Base-by-base conservation (phyloP, 2,797 vertebrate genomes). In the Sylvia borin region DNA sequence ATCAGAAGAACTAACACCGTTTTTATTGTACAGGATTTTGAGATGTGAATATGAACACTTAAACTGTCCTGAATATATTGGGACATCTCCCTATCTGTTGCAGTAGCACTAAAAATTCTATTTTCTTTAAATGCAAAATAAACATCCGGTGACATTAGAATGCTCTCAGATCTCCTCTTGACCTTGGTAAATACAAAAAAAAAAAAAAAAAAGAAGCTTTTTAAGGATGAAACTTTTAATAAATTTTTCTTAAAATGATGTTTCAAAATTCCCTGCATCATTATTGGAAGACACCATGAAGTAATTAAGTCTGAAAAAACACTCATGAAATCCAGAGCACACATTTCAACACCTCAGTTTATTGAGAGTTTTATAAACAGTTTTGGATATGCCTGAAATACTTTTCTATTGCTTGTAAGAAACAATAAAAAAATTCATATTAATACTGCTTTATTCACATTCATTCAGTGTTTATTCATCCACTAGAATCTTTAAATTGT, bases 11-110 rank as follows among this genome's bases (percentile, higher is more conserved):
- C 82, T 85, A 90, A 77, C 78, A 79, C 24, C 7, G 5, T 88
- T 94, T 97, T 95, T 83, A 93, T 93, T 89, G 84, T 71, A 82
- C 84, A 82, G 54, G 22, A n/a, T 85, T 91, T 74, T 76, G 47
- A 93, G 75, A 93, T 65, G 36, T 65, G 62, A 67, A 48, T 84
- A 64, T 55, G 48, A 78, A 76, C 66, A 81, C 61, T 80, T 89
- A 80, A 95, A 86, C 70, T 78, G 51, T 36, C 42, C 58, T 60
- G 84, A 84, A 90, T 84, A 67, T 55, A 66, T 29, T 45, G 61
- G 57, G 65, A 68, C 54, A 70, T 61, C 51, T 26, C 43, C 40
- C 32, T 62, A 27, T 74, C 85, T 85, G 45, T 74, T 85, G 36
- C 43, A 42, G 48, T 51, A 60, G 15, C 57, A 24, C 32, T 72